phyloP scores from a whole-genome alignment of 2,888 invertebrate genomes.

The Pachydiplax longipennis region DNA sequence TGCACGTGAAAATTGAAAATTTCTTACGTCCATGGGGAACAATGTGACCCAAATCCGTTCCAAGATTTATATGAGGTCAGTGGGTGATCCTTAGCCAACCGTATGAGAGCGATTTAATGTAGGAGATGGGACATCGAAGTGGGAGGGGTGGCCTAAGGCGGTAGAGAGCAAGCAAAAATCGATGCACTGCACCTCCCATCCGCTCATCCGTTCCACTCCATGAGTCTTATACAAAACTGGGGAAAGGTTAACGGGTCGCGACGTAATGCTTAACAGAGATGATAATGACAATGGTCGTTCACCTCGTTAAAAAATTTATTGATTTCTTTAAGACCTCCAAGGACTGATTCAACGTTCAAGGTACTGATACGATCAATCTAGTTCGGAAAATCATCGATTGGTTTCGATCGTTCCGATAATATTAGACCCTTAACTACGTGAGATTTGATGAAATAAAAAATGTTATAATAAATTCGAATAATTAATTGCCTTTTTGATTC shows the following conservation, averaged over 20 bases:
- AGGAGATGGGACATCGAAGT: not conserved
- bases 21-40: not conserved
- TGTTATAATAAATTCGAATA: too few relatives aligned
- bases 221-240: slow-evolving; percentile 22
- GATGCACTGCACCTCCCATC: not conserved
- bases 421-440: too few relatives aligned
- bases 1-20: not conserved
- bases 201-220: not conserved
- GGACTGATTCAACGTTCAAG: too few relatives aligned
- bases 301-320: too few relatives aligned
- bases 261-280: not conserved
- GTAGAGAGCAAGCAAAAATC: not conserved
- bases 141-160: not conserved
- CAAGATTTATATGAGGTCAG: slow-evolving; percentile 22
- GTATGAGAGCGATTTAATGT: not conserved
- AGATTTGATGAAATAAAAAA: too few relatives aligned
- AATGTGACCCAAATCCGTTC: slow-evolving; percentile 9
- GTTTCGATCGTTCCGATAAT: too few relatives aligned
- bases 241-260: slow-evolving; percentile 23
- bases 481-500: too few relatives aligned
- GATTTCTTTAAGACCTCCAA: too few relatives aligned
- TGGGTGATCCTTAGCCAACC: slow-evolving; percentile 17
- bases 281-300: not conserved
- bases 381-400: too few relatives aligned
- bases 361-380: too few relatives aligned